These are phyloP conservation scores for Eristalis pertinax DNA, from an alignment of 2,888 invertebrate species.

Conservation along the genomic window DNA sequence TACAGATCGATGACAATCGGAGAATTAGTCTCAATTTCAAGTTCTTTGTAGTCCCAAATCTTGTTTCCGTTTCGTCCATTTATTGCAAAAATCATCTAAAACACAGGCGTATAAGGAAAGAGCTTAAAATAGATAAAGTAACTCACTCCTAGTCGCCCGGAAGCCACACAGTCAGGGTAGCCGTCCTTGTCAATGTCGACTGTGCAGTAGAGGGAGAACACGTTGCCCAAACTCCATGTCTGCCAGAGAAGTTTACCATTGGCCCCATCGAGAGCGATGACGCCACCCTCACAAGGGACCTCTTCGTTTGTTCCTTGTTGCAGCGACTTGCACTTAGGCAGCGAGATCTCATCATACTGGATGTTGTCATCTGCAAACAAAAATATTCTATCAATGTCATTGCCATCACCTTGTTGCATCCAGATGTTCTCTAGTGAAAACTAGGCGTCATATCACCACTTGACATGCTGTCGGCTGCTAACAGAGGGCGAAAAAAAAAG, in stretches of 20 bases:
- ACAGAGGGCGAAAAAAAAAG: too few species aligned
- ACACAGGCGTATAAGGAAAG: not conserved
- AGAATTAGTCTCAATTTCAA: slow-evolving; percentile 81
- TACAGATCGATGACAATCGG: slow-evolving; percentile 84
- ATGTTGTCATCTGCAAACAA: slow-evolving; percentile 78
- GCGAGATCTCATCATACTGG: slow-evolving; percentile 83
- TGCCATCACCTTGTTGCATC: not conserved
- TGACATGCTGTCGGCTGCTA: too few species aligned
- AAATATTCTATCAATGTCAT: not conserved
- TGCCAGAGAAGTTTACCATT: slow-evolving; percentile 89
- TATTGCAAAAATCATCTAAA: slow-evolving; percentile 85
- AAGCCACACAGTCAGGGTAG: slow-evolving; percentile 87
- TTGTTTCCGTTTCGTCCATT: slow-evolving; percentile 86
- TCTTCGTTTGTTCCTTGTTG: slow-evolving; percentile 84
- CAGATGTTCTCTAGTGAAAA: not conserved
- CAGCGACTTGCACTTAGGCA: slow-evolving; percentile 84
- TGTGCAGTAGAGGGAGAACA: slow-evolving; percentile 88
- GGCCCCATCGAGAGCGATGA: slow-evolving; percentile 88
- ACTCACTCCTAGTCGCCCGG: slow-evolving; percentile 88
- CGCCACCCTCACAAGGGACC: slow-evolving; percentile 88
- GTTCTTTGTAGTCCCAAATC: slow-evolving; percentile 84
- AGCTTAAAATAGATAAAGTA: not conserved
- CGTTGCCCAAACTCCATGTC: slow-evolving; percentile 87
- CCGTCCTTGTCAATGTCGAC: slow-evolving; percentile 87
- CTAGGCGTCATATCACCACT: too few species aligned